phyloP scores from a whole-genome alignment of 2,113 vertebrate genomes.

The Toxotes jaculatrix region DNA sequence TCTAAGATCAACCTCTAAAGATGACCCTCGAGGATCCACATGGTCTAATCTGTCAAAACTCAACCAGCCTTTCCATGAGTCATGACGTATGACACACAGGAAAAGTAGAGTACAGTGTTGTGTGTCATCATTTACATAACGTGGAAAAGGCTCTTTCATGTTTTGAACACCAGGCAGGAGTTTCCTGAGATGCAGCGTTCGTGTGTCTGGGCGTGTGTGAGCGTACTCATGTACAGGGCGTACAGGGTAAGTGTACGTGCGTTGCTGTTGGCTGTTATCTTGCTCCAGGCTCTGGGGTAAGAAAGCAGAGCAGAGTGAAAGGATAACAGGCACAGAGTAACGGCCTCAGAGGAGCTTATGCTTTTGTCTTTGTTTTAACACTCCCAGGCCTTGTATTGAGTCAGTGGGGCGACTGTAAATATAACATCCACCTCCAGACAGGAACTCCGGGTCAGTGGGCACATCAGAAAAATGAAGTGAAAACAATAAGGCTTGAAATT shows the following conservation, averaged over 20 bases:
- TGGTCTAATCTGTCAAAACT: neutral
- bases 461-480: constrained; percentile 26
- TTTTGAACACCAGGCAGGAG: constrained; percentile 33
- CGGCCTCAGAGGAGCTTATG: constrained; percentile 39
- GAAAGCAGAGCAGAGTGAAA: constrained; percentile 46
- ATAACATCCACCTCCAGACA: constrained; percentile 57
- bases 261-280: constrained; percentile 51
- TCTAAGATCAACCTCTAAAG: constrained; percentile 18
- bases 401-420: constrained; percentile 51
- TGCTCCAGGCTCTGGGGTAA: constrained; percentile 38
- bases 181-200: constrained; percentile 41
- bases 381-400: constrained; percentile 39
- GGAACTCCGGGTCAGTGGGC: constrained; percentile 46
- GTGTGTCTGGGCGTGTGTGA: constrained; percentile 10
- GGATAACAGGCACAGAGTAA: constrained; percentile 39
- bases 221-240: neutral
- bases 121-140: constrained; percentile 48
- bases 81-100: neutral
- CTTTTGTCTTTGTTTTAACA: constrained; percentile 57
- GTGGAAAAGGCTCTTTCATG: constrained; percentile 30
- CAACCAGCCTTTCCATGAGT: constrained; percentile 18
- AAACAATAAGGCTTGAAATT: constrained; percentile 46
- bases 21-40: neutral
- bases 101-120: constrained; percentile 26
- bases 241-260: constrained; percentile 18